phyloP scores from a whole-genome alignment of 2,888 invertebrate species.

The Apamea sordens region DNA sequence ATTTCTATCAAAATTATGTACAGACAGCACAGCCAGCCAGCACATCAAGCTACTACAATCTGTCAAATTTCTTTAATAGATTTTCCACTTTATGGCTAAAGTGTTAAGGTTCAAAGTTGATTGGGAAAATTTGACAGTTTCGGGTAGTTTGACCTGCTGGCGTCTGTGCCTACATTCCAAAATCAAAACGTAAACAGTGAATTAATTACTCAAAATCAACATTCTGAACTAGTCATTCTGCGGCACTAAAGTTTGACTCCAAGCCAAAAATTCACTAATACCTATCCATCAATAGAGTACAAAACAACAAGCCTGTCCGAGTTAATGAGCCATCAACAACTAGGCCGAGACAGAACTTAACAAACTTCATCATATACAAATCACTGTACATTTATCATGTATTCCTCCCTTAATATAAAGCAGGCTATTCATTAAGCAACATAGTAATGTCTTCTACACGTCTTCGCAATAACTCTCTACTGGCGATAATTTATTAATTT shows the following conservation, averaged over 20 bases:
- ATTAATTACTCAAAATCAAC: neutral
- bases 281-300: constrained; percentile 27
- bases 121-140: too few relatives aligned
- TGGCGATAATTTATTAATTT: constrained; percentile 88
- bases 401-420: constrained; percentile 75
- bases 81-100: too few relatives aligned
- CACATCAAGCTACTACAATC: too few relatives aligned
- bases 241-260: constrained; percentile 1
- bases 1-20: neutral
- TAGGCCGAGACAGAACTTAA: constrained; percentile 55
- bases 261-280: constrained; percentile 37
- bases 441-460: constrained; percentile 78
- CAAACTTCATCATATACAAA: constrained; percentile 71
- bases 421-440: constrained; percentile 79
- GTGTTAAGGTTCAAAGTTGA: too few relatives aligned
- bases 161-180: too few relatives aligned
- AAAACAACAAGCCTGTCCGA: constrained; percentile 52
- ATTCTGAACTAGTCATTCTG: constrained; percentile 5
- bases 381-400: constrained; percentile 75
- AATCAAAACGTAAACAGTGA: neutral
- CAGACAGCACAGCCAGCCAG: too few relatives aligned
- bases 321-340: constrained; percentile 56
- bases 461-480: constrained; percentile 75
- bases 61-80: too few relatives aligned
- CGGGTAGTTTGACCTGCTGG: too few relatives aligned